Conservation (phyloP, 2,888 invertebrate genomes). For the Stictocephala bisonia region DNA sequence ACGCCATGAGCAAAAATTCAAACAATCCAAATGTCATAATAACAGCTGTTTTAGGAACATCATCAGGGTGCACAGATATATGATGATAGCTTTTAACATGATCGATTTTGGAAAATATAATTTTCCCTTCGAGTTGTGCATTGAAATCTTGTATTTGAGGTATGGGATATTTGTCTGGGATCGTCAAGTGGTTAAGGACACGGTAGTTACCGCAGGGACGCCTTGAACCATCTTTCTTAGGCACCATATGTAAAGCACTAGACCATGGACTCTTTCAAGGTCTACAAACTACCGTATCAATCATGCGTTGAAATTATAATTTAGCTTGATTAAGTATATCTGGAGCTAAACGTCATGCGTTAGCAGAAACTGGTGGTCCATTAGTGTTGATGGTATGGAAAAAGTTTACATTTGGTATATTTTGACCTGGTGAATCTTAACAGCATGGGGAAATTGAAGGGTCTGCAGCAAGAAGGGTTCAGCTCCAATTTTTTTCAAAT, state of each 20-base stretch:
- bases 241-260: slow-evolving; percentile 56
- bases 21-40: slow-evolving; percentile 57
- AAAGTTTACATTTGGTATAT: no score
- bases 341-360: slow-evolving; percentile 49
- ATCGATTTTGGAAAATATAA: slow-evolving; percentile 51
- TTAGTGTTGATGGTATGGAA: slow-evolving; percentile 50
- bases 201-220: slow-evolving; percentile 60
- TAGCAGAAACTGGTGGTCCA: slow-evolving; percentile 49
- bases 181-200: slow-evolving; percentile 56
- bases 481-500: no score
- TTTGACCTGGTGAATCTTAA: no score
- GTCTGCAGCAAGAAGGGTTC: no score
- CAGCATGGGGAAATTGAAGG: no score
- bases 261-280: slow-evolving; percentile 58
- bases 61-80: slow-evolving; percentile 56
- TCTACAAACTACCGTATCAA: slow-evolving; percentile 54
- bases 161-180: slow-evolving; percentile 57
- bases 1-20: slow-evolving; percentile 55
- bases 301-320: slow-evolving; percentile 53
- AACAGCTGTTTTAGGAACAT: slow-evolving; percentile 59
- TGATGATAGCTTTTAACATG: slow-evolving; percentile 56
- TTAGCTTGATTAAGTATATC: slow-evolving; percentile 56
- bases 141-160: slow-evolving; percentile 57
- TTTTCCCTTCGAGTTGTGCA: slow-evolving; percentile 43
- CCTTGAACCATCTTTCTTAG: slow-evolving; percentile 56